phyloP scores from a whole-genome alignment of 2,113 vertebrate species.

The Rattus rattus region DNA sequence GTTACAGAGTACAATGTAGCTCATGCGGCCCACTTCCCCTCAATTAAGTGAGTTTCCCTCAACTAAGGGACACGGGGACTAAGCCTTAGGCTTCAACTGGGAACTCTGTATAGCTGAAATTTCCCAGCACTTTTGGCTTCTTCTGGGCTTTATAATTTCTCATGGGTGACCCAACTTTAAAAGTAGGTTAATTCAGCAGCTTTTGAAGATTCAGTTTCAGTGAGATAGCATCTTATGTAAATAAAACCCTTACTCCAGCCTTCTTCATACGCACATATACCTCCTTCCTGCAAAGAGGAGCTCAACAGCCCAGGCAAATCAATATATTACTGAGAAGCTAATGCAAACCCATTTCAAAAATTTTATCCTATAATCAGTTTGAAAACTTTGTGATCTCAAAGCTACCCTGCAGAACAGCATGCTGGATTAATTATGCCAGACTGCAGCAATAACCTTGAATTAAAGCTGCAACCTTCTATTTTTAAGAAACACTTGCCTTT shows the following conservation, averaged over 20 bases:
- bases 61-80: too few relatives aligned
- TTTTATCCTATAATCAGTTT: constrained; percentile 86
- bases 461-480: constrained; percentile 92
- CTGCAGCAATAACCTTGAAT: constrained; percentile 92
- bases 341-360: constrained; percentile 83
- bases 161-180: constrained; percentile 70
- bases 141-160: constrained; percentile 61
- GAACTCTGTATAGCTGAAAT: constrained; percentile 9
- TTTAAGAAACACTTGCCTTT: constrained; percentile 94
- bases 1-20: not conserved
- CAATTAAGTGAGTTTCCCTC: not conserved
- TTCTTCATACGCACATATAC: not conserved
- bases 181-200: constrained; percentile 67
- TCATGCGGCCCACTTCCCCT: not conserved
- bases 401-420: constrained; percentile 84
- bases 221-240: constrained; percentile 73
- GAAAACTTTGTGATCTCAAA: constrained; percentile 87
- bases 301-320: constrained; percentile 71
- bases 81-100: not conserved
- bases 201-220: constrained; percentile 66
- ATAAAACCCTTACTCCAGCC: constrained; percentile 75
- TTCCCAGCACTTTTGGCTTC: constrained; percentile 41
- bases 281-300: constrained; percentile 34
- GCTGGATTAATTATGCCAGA: constrained; percentile 91
- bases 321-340: constrained; percentile 82